Evolutionary conservation across 2,797 vertebrate species (phyloP), one percentile per base, ranked within the genome.

Genomic region (Nyctalus aviator): DNA sequence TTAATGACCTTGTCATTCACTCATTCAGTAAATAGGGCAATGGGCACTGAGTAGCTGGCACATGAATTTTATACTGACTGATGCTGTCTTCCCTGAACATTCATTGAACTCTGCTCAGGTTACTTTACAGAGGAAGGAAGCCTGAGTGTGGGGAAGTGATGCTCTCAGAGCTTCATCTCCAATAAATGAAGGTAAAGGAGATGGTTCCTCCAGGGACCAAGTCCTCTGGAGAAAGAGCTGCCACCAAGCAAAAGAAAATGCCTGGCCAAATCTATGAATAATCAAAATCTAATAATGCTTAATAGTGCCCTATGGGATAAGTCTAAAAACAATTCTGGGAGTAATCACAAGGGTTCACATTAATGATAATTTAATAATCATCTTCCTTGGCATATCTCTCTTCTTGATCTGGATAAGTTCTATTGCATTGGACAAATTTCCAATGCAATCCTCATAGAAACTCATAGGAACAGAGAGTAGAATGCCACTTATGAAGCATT

Each of bases 301-400:
- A 76, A 93, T 48, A 92, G 35, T 77, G 59, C 50, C 83, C 89
- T 57, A 12, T 57, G 83, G 94, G 89, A 88, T 83, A 44, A 30
- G 91, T 64, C 79, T 88, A 64, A 68, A 85, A 88, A 84, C 94
- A 96, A 82, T 76, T 32, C 90, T 3, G 14, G 76, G 78, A 94
- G 78, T 64, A 87, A 96, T 91, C 75, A 92, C 37, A 86, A 91
- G 84, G 27, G 32, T 69, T 91, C 21, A 15, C 64, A 79, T 83
- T 78, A 86, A 84, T 84, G 90, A 79, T 85, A 44, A 93, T 76
- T 94, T 72, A 87, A 89, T 93, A 46, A 84, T 44, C 72, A 30
- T 59, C 37, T 1, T 73, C 66, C 72, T 88, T 75, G 94, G 86
- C 75, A 64, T 17, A 21, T 44, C 48, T 88, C 66, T 88, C 64